These are phyloP conservation scores for Hydropsyche betteni DNA, from an alignment of 2,888 invertebrate genomes.

Conservation along the genomic window DNA sequence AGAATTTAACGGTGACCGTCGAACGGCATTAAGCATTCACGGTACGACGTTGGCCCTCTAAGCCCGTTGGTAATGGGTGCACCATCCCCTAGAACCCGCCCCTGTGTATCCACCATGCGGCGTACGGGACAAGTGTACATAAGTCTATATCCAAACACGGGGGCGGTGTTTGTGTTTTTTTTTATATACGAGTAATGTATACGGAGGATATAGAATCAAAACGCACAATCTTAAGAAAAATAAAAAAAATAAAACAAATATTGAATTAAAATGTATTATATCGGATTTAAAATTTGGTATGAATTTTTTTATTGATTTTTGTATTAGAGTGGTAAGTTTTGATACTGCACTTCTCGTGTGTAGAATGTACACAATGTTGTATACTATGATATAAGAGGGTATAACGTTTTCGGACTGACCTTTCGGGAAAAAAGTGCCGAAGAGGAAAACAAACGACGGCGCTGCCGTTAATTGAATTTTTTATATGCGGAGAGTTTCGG, in stretches of 20 bases:
- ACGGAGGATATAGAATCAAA: too few relatives aligned
- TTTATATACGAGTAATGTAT: too few relatives aligned
- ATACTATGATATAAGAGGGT: too few relatives aligned
- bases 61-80: constrained; percentile 30
- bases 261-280: too few relatives aligned
- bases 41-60: constrained; percentile 36
- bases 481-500: not conserved
- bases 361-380: too few relatives aligned
- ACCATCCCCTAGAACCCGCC: not conserved
- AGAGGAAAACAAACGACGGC: constrained; percentile 6
- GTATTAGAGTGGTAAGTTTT: too few relatives aligned
- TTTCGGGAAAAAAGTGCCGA: constrained; percentile 5
- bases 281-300: too few relatives aligned
- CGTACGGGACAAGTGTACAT: constrained; percentile 13
- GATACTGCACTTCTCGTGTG: too few relatives aligned
- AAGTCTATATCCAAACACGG: not conserved
- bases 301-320: too few relatives aligned
- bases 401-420: constrained; percentile 18
- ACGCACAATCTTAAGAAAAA: too few relatives aligned
- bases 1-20: constrained; percentile 45
- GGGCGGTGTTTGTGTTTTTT: not conserved
- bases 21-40: constrained; percentile 46
- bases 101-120: not conserved
- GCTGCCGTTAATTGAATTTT: constrained; percentile 7
- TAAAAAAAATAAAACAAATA: too few relatives aligned